Base-by-base conservation (phyloP, 2,113 vertebrate genomes). In the Callaeas wilsoni region DNA sequence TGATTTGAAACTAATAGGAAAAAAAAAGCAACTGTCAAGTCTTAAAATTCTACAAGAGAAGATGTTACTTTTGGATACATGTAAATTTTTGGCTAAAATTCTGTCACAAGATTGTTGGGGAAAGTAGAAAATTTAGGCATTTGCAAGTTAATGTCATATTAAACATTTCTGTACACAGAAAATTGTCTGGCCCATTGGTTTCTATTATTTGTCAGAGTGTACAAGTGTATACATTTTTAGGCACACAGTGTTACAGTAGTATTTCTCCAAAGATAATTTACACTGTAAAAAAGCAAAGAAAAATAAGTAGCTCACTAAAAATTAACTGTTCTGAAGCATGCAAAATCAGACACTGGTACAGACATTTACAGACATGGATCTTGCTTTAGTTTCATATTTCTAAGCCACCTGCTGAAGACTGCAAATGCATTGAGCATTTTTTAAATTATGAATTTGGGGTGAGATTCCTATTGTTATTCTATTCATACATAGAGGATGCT, bases 241-340 rank as follows among this genome's bases (percentile, higher is more conserved):
- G 26, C 5, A 56, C 3, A 10, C 5, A 1, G 0, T 83, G 27
- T 73, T 63, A 52, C 4, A 20, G 13, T 30, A 0, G 0, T 44
- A 26, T 39, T 79, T 80, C 27, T 73, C 23, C 5, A 13, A 89
- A 91, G 33, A 46, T 26, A 62, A 2, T 29, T 6, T 33, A 32
- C 6, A 13, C 12, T 46, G 25, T 7, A 88, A 80, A 50, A 78
- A 53, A n/a, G 5, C 5, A 37, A 21, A 68, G 46, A 6, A 32
- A 52, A 81, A 37, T 49, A 49, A 44, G 2, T 16, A 44, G 25
- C 7, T 50, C 11, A 18, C 3, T 64, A 39, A 78, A 93, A 92
- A 35, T 39, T 19, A 42, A 13, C 25, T 60, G 10, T 37, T 55
- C 14, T 81, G 41, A 5, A 75, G 52, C 32, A 73, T 56, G 17